A percentile compares a stretch with the other conserved stretches of the same genome.
Evolutionary conservation across 1,140 invertebrate genomes (phyloP).

Genomic region (Argopecten irradians): DNA sequence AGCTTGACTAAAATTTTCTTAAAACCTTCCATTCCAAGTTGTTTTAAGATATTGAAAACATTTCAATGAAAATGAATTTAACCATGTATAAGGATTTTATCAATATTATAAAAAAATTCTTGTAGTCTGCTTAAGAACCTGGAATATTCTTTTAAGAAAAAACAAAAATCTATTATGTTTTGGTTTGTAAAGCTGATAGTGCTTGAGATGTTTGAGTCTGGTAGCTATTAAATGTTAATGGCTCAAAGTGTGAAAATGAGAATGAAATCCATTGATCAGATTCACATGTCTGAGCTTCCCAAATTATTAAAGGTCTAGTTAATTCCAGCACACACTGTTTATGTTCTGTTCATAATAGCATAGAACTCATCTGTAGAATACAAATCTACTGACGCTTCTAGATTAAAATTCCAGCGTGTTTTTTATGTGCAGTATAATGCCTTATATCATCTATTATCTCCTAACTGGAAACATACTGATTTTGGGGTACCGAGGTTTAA

Average conservation of each 20-base stretch:
- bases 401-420: neutral
- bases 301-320: neutral
- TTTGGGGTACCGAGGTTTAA: too few relatives aligned
- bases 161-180: neutral
- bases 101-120: too few relatives aligned
- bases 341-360: neutral
- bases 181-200: neutral
- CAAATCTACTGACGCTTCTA: neutral
- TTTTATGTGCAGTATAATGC: neutral
- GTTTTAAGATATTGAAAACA: neutral
- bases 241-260: neutral
- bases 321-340: neutral
- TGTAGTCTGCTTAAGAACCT: too few relatives aligned
- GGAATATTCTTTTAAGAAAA: neutral
- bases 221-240: slow-evolving; percentile 8
- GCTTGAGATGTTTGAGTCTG: neutral
- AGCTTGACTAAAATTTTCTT: neutral
- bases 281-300: neutral
- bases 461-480: too few relatives aligned
- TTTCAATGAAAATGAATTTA: neutral
- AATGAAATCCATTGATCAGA: slow-evolving; percentile 18
- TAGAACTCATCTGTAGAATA: neutral
- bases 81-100: neutral
- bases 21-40: neutral
- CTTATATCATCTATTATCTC: too few relatives aligned